These are phyloP conservation scores for Tadarida brasiliensis DNA, from an alignment of 2,797 vertebrate species.

Conservation along the genomic window DNA sequence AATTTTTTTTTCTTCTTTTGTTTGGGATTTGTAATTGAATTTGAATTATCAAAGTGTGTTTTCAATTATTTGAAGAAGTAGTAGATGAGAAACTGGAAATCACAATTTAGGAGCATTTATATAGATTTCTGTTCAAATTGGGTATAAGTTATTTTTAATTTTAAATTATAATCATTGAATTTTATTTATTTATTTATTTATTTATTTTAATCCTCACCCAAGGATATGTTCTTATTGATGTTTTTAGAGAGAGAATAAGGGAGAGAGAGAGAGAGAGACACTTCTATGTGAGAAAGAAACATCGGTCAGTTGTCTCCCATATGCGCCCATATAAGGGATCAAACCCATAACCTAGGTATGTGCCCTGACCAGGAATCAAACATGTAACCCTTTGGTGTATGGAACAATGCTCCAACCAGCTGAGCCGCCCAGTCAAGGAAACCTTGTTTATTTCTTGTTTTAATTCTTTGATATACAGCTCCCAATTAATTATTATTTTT, in stretches of 20 bases:
- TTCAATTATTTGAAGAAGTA: background rate
- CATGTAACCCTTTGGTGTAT: background rate
- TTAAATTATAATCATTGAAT: background rate
- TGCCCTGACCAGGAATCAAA: background rate
- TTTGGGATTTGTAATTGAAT: background rate
- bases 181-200: background rate
- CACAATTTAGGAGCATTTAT: background rate
- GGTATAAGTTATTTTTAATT: background rate
- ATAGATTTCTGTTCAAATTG: background rate
- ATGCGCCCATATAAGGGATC: background rate
- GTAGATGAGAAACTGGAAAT: background rate
- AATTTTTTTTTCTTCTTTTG: background rate
- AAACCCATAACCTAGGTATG: background rate
- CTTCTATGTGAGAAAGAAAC: background rate
- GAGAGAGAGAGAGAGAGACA: no score
- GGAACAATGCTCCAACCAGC: background rate
- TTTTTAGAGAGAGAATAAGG: background rate
- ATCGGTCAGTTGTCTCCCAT: background rate
- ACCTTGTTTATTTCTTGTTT: background rate
- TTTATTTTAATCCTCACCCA: background rate
- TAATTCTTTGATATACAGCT: slow-evolving; percentile 43
- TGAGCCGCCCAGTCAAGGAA: background rate
- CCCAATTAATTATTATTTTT: background rate
- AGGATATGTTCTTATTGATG: background rate
- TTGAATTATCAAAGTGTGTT: background rate